Evolutionary conservation across 1,140 invertebrate genomes (phyloP).

Genomic region (Neodiprion fabricii): DNA sequence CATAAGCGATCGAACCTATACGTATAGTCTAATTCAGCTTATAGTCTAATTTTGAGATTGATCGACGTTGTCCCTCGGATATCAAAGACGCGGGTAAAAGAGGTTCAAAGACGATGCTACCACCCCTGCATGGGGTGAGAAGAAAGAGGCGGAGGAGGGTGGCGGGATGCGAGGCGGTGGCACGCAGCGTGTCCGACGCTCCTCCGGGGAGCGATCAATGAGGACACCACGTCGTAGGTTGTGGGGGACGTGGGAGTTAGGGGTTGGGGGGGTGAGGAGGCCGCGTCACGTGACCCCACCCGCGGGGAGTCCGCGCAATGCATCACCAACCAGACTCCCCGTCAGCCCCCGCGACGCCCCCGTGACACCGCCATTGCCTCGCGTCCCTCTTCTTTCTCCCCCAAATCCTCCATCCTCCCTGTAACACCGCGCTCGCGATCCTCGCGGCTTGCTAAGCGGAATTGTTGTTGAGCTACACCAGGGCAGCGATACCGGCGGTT

Average conservation of each 20-base stretch:
- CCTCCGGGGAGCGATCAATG: slow-evolving; percentile 61
- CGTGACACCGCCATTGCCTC: slow-evolving; percentile 41
- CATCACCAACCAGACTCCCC: slow-evolving; percentile 59
- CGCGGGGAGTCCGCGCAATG: slow-evolving; percentile 61
- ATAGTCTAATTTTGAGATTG: no score
- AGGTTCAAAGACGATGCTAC: no score
- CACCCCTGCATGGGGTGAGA: no score
- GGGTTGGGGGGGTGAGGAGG: slow-evolving; percentile 46
- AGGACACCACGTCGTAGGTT: slow-evolving; percentile 27
- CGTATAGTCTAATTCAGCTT: no score
- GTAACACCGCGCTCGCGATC: slow-evolving; percentile 27
- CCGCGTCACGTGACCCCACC: slow-evolving; percentile 58
- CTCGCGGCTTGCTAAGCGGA: slow-evolving; percentile 23
- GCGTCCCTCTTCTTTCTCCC: slow-evolving; percentile 39
- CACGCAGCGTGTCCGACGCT: slow-evolving; percentile 53
- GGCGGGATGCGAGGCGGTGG: neutral
- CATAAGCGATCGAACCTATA: no score
- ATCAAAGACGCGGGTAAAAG: no score
- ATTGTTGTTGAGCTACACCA: no score
- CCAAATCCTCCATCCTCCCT: slow-evolving; percentile 30
- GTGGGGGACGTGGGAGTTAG: neutral
- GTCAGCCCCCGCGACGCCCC: slow-evolving; percentile 36
- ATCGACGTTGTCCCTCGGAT: no score
- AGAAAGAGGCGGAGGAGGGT: slow-evolving; percentile 34
- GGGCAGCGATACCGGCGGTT: no score